Evolutionary conservation across 2,797 vertebrate species (phyloP).

Genomic region (Ctenochaetus hawaiiensis): DNA sequence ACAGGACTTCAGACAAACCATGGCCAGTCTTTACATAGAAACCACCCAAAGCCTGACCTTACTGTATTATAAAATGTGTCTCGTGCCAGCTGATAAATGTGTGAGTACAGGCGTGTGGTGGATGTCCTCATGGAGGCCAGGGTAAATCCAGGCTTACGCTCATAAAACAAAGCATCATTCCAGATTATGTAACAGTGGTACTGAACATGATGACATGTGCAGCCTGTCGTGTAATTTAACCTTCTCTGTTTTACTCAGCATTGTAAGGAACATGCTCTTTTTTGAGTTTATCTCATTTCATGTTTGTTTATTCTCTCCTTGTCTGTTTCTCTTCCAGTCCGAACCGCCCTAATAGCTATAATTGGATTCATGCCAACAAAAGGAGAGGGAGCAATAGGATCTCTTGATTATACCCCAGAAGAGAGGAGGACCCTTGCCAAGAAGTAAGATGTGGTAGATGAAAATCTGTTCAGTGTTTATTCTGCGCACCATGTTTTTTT

Average conservation of each 20-base stretch:
- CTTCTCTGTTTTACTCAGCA: slow-evolving; percentile 20
- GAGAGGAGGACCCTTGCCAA: slow-evolving; percentile 95
- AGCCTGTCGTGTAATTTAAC: slow-evolving; percentile 44
- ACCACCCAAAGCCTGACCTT: slow-evolving; percentile 18
- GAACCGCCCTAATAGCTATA: slow-evolving; percentile 96
- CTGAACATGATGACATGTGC: slow-evolving; percentile 37
- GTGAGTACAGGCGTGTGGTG: slow-evolving; percentile 18
- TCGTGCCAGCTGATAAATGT: slow-evolving; percentile 46
- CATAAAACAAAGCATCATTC: slow-evolving; percentile 60
- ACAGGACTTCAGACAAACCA: not conserved
- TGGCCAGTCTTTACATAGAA: slow-evolving; percentile 17
- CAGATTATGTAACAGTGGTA: slow-evolving; percentile 58
- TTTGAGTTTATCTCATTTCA: slow-evolving; percentile 9
- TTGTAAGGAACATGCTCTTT: slow-evolving; percentile 16
- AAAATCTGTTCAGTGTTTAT: slow-evolving; percentile 38
- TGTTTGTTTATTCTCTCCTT: slow-evolving; percentile 11
- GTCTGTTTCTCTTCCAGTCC: slow-evolving; percentile 87
- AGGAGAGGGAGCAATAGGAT: slow-evolving; percentile 98
- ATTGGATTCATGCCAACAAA: slow-evolving; percentile 99
- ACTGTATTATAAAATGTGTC: slow-evolving; percentile 30
- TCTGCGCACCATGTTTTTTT: slow-evolving; percentile 12
- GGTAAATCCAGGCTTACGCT: slow-evolving; percentile 61
- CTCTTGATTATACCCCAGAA: slow-evolving; percentile 97
- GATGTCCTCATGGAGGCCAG: slow-evolving; percentile 38
- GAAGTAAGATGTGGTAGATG: slow-evolving; percentile 88